Evolutionary conservation across 2,888 invertebrate genomes (phyloP).

Genomic region (Drosophila infuscata): DNA sequence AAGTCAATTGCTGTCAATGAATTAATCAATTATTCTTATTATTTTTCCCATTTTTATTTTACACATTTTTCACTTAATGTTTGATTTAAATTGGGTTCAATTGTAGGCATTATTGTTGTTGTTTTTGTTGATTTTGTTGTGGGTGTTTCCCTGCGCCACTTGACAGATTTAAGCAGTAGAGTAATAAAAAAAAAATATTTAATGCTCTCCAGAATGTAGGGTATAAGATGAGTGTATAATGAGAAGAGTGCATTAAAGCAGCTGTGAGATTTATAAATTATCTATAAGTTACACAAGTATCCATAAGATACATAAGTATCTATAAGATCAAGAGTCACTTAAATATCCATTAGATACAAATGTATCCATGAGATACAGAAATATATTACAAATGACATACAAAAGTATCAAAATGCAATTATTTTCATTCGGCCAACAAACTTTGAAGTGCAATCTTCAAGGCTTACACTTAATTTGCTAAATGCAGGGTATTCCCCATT

Average conservation of each 20-base stretch:
- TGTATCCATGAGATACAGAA: not conserved
- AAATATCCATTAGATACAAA: not conserved
- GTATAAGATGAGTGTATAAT: not conserved
- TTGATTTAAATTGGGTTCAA: slow-evolving; percentile 36
- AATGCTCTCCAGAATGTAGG: not conserved
- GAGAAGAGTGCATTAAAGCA: not conserved
- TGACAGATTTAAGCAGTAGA: slow-evolving; percentile 19
- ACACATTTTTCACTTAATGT: slow-evolving; percentile 17
- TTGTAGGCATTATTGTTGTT: slow-evolving; percentile 1
- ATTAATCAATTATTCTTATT: slow-evolving; percentile 72
- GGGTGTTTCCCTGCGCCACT: slow-evolving; percentile 31
- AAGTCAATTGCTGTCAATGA: slow-evolving; percentile 76
- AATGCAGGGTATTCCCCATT: slow-evolving; percentile 4
- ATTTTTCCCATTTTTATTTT: slow-evolving; percentile 30
- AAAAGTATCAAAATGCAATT: not conserved
- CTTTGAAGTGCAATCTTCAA: not conserved
- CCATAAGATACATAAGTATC: not conserved
- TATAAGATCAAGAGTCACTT: no score
- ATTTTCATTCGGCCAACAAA: not conserved
- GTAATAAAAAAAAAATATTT: not conserved
- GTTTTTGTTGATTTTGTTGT: slow-evolving; percentile 5
- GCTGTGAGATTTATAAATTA: not conserved
- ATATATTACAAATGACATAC: not conserved
- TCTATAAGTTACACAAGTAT: not conserved
- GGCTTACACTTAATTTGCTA: not conserved